Percentiles rank a stretch among this genome's conserved stretches.
phyloP scores from a whole-genome alignment of 1,140 invertebrate genomes.

The Drosophila pectinifera region DNA sequence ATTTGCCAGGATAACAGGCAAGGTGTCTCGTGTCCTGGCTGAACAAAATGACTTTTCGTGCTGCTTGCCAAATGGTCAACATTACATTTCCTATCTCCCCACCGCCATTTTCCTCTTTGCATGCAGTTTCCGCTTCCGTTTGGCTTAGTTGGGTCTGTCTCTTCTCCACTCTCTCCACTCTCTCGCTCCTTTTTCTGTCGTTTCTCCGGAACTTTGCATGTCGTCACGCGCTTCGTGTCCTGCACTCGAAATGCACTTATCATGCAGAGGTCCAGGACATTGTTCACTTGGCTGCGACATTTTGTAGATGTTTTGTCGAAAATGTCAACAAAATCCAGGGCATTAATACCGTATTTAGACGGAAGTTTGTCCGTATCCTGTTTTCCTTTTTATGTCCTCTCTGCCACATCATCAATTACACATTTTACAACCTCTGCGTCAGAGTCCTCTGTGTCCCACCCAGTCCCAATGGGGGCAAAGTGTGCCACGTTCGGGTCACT shows the following conservation, averaged over 20 bases:
- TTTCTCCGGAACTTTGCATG: constrained; percentile 65
- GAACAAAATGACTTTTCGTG: constrained; percentile 75
- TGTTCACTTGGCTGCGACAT: constrained; percentile 45
- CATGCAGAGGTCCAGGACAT: constrained; percentile 44
- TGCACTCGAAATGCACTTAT: constrained; percentile 79
- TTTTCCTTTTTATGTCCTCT: constrained; percentile 64
- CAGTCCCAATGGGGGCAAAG: background rate
- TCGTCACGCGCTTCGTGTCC: constrained; percentile 73
- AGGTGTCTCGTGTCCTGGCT: constrained; percentile 38
- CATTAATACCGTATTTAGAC: constrained; percentile 56
- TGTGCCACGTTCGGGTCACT: constrained; percentile 59
- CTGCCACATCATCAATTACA: constrained; percentile 83
- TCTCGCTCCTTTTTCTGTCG: background rate
- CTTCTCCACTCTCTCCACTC: background rate
- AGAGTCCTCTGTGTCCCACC: background rate
- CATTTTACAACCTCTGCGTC: constrained; percentile 73
- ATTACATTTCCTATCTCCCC: constrained; percentile 58
- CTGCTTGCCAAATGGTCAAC: constrained; percentile 79
- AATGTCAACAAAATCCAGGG: constrained; percentile 74
- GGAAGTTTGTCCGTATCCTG: constrained; percentile 16
- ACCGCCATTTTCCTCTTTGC: constrained; percentile 30
- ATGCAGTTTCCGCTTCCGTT: constrained; percentile 78
- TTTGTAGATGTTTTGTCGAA: constrained; percentile 81
- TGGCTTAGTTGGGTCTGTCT: constrained; percentile 62
- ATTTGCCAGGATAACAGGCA: constrained; percentile 70